Evolutionary conservation across 1,140 invertebrate genomes (phyloP), one percentile per base, ranked within the genome.

Genomic region (Pemphigus obesinymphae): DNA sequence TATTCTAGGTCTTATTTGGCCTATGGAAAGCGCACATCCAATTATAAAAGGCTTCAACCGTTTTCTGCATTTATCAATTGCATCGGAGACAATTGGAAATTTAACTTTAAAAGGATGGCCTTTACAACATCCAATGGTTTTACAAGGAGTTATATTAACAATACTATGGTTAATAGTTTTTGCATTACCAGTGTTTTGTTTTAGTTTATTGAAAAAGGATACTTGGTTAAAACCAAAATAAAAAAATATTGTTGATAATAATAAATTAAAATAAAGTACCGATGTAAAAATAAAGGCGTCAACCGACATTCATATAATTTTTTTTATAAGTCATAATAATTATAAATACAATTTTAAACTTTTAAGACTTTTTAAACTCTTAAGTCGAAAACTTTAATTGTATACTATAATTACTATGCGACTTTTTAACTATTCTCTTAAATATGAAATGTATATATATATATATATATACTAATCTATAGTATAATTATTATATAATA

Each of bases 81-180:
- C 96, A 13, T 96, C 95, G 34, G 95, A 96, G 63, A 93, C 95
- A 0, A 89, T 98, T 82, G 89, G 97, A 72, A 93, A 94, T 34
- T 93, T 98, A 85, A 88, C 98, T 34, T 95, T 95, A 0, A 90
- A 95, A 83, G 96, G 96, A 11, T 97, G 96, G 96, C 90, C 89
- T 15, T 90, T 98, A 72, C 85, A 89, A 0, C 92, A 96, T 85
- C 89, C 92, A 0, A 92, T 93, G 50, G 96, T 98, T 0, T 97
- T 96, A 88, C 91, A 91, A 83, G 96, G 96, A 15, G 97, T 94
- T 85, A 88, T 97, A 2, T 91, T 95, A 29, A 96, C 94, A 0
- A 89, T 95, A n/a, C 88, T 90, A 13, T 98, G 96, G 96, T 95
- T 96, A 84, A 88, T 92, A 3, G 87, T 94, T 17, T 95, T 97